Evolutionary conservation across 2,113 vertebrate genomes (phyloP).

Genomic region (Colaptes auratus): DNA sequence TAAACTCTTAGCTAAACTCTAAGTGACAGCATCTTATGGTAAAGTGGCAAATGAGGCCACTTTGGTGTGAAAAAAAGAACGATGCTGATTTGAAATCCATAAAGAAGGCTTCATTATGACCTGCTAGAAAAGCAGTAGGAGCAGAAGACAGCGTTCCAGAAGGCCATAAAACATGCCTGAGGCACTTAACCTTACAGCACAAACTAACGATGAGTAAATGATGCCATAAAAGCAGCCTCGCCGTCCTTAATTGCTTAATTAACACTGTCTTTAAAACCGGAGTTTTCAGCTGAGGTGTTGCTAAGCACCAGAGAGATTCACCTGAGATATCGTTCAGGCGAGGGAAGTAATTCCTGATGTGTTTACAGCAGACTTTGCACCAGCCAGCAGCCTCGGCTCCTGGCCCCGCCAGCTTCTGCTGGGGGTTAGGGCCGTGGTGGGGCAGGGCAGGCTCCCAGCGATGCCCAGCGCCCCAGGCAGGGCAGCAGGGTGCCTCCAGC

Average conservation of each 20-base stretch:
- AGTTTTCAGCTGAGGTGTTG: conserved; percentile 14
- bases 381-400: neutral
- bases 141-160: conserved; percentile 3
- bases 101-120: neutral
- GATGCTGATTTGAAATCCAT: neutral
- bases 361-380: neutral
- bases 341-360: neutral
- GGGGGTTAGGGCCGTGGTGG: accelerated
- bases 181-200: conserved; percentile 31
- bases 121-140: neutral
- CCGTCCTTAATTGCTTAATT: conserved; percentile 53
- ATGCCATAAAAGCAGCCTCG: conserved; percentile 48
- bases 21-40: neutral
- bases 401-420: accelerated
- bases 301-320: neutral
- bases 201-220: conserved; percentile 18
- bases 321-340: neutral
- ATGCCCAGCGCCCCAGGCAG: accelerated
- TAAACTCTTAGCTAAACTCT: neutral
- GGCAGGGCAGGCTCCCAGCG: neutral
- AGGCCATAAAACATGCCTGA: conserved; percentile 1
- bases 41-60: neutral
- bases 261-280: conserved; percentile 28
- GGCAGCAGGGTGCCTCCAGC: too few relatives aligned
- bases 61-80: neutral